Base-by-base conservation (phyloP, 2,888 invertebrate species). In the Alloscopus bannaensis region DNA sequence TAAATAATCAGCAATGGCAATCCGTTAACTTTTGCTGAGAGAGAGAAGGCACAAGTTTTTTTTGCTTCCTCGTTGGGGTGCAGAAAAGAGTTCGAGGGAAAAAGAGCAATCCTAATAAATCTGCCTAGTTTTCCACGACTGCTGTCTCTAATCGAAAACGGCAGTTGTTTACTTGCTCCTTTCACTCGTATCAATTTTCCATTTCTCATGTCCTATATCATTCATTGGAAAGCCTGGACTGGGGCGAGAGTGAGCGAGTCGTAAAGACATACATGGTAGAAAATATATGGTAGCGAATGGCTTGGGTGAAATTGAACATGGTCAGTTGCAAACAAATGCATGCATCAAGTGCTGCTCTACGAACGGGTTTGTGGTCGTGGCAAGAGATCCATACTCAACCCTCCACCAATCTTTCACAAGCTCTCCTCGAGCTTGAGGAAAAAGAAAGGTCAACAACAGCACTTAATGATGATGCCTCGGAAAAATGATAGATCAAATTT, bases 101-200 rank as follows among this genome's bases (percentile, higher is more conserved):
- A 52, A n/a, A 22, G 52, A 22, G 52, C 52, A 52, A 52, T 52
- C 52, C 13, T 52, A 22, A 52, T 52, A 52, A 52, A 52, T 52
- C 52, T 52, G 52, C 20, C n/a, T 22, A 8, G 24, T 22, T 24
- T 22, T 20, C 20, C 6, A 52, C 52, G n/a, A 52, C 52, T 22
- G 20, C 24, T 52, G 20, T 52, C 22, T 52, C 52, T 52, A 52
- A 52, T 52, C 20, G 52, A 52, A 52, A 52, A 22, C 24, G 52
- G 52, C 52, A 52, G 52, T 52, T 52, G 52, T 52, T 52, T 52
- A 52, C 52, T 22, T 52, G 24, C 52, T 52, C 52, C 52, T 52
- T 52, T 52, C 24, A 22, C 24, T 52, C 52, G 24, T 52, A 52
- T 52, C 52, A 52, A 52, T 52, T 52, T 52, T 22, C 52, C 52